phyloP scores from a whole-genome alignment of 1,140 invertebrate genomes.

The Hyles vespertilio region DNA sequence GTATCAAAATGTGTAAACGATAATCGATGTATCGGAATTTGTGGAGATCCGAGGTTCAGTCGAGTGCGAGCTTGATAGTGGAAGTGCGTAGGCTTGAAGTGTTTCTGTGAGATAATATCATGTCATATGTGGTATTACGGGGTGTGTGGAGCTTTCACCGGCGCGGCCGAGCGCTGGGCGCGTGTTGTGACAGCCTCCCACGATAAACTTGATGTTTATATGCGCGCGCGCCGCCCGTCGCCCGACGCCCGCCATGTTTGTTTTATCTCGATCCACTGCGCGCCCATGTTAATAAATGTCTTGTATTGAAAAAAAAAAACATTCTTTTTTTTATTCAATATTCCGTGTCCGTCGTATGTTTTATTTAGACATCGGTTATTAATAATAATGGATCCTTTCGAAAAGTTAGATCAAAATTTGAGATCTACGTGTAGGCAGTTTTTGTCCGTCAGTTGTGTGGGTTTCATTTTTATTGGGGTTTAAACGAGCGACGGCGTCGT shows the following conservation, averaged over 20 bases:
- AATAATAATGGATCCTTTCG: conserved; percentile 69
- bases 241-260: conserved; percentile 71
- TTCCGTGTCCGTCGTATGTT: conserved; percentile 58
- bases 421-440: conserved; percentile 64
- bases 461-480: conserved; percentile 59
- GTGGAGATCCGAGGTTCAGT: conserved; percentile 26
- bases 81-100: conserved; percentile 62
- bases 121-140: conserved; percentile 46
- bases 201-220: conserved; percentile 69
- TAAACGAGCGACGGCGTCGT: conserved; percentile 45
- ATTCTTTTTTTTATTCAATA: conserved; percentile 45
- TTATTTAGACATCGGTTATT: conserved; percentile 74
- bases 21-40: conserved; percentile 29
- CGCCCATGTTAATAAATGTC: conserved; percentile 70
- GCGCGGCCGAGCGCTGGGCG: conserved; percentile 52
- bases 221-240: conserved; percentile 58
- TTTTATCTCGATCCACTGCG: conserved; percentile 68
- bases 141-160: conserved; percentile 67
- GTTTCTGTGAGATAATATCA: conserved; percentile 49
- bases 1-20: conserved; percentile 41
- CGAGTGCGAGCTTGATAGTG: conserved; percentile 23
- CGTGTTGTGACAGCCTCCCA: conserved; percentile 73
- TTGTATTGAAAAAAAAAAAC: conserved; percentile 55
- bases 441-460: conserved; percentile 58
- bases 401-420: conserved; percentile 70